Evolutionary conservation across 2,888 invertebrate genomes (phyloP).

Genomic region (Tiliacea aurago): DNA sequence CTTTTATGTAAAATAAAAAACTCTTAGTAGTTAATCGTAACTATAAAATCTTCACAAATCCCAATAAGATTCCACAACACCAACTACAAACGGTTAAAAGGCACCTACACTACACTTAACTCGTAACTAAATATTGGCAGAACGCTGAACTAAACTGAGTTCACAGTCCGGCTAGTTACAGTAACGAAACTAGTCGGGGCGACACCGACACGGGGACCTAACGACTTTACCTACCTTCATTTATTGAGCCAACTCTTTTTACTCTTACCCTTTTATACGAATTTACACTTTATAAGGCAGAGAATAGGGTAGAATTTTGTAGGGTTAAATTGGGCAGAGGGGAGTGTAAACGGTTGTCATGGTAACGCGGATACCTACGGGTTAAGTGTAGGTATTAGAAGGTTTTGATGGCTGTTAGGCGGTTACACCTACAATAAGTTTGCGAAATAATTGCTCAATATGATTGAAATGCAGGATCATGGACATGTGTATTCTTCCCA

Average conservation of each 20-base stretch:
- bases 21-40: too few relatives aligned
- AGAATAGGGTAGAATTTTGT: slow-evolving; percentile 45
- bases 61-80: slow-evolving; percentile 8
- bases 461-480: too few relatives aligned
- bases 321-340: neutral
- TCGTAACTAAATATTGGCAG: slow-evolving; percentile 57
- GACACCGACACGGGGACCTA: slow-evolving; percentile 72
- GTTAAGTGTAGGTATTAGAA: slow-evolving; percentile 50
- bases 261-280: slow-evolving; percentile 36
- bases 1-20: too few relatives aligned
- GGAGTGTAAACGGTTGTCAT: slow-evolving; percentile 62
- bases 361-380: slow-evolving; percentile 60
- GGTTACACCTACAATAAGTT: too few relatives aligned
- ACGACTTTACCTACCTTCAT: slow-evolving; percentile 74
- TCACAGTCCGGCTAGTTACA: slow-evolving; percentile 69
- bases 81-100: slow-evolving; percentile 40
- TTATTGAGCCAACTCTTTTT: slow-evolving; percentile 71
- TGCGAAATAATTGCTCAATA: too few relatives aligned
- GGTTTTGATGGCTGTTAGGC: slow-evolving; percentile 3
- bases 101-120: slow-evolving; percentile 39
- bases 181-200: slow-evolving; percentile 73
- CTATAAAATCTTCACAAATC: neutral
- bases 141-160: slow-evolving; percentile 68
- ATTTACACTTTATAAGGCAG: slow-evolving; percentile 55
- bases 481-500: too few relatives aligned